A percentile compares a stretch with the other conserved stretches of the same genome.
Conservation (phyloP, 2,797 vertebrate species). For the Mionectes olivaceus region DNA sequence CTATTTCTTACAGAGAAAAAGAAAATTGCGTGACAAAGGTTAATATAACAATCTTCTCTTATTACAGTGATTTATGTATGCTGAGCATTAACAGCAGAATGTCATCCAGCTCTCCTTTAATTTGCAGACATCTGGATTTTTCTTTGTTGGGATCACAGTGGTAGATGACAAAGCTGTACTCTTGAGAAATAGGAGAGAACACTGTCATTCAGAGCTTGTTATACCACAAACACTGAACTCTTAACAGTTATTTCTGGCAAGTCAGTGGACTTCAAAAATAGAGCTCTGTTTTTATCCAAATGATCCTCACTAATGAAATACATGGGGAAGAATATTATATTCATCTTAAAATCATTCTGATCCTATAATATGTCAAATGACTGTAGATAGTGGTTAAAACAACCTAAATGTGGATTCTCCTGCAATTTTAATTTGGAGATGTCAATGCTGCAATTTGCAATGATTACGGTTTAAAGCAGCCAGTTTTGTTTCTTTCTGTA, state of each 20-base stretch:
- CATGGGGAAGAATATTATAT: conserved; percentile 63
- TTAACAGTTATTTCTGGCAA: conserved; percentile 54
- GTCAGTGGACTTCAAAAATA: conserved; percentile 71
- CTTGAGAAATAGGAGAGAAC: conserved; percentile 64
- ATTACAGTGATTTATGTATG: conserved; percentile 79
- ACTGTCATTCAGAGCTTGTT: conserved; percentile 70
- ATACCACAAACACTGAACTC: conserved; percentile 36
- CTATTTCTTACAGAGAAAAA: conserved; percentile 71
- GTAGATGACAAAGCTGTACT: conserved; percentile 75
- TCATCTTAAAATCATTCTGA: conserved; percentile 51
- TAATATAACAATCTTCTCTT: conserved; percentile 79
- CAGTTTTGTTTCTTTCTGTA: conserved; percentile 51
- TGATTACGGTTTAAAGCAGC: conserved; percentile 54
- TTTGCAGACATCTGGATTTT: conserved; percentile 80
- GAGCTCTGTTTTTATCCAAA: conserved; percentile 67
- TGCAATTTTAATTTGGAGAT: conserved; percentile 64
- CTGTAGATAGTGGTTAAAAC: conserved; percentile 30
- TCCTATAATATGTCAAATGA: conserved; percentile 44
- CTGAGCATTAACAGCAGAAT: conserved; percentile 74
- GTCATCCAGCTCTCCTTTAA: conserved; percentile 76
- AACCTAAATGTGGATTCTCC: conserved; percentile 31
- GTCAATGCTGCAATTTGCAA: conserved; percentile 49
- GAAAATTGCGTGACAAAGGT: conserved; percentile 69
- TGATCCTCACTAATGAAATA: conserved; percentile 68
- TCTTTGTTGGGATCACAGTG: conserved; percentile 76